Evolutionary conservation across 2,797 vertebrate species (phyloP).

Genomic region (Masticophis lateralis): DNA sequence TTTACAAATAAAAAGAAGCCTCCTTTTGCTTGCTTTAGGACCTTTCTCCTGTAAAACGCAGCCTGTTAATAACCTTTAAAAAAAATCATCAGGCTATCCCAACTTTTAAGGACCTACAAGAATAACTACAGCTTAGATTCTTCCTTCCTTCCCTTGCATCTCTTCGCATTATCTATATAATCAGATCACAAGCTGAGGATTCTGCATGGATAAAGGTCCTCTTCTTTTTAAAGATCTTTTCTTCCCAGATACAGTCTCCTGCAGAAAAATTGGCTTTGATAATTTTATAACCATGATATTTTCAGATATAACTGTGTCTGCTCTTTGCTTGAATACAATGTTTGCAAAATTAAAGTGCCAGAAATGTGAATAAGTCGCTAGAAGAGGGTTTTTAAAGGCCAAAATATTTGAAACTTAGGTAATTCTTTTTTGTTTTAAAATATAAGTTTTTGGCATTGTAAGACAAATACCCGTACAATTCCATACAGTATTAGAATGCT

Average conservation of each 20-base stretch:
- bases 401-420: background rate
- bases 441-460: background rate
- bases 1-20: background rate
- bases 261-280: background rate
- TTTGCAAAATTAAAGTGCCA: background rate
- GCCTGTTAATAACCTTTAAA: background rate
- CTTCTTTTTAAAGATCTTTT: background rate
- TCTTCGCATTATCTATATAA: background rate
- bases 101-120: background rate
- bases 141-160: background rate
- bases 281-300: background rate
- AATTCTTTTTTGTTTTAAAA: background rate
- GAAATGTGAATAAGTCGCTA: background rate
- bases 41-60: background rate
- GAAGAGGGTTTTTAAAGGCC: background rate
- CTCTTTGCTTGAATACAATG: background rate
- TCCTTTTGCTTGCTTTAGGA: background rate
- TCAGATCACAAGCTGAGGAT: background rate
- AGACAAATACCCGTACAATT: background rate
- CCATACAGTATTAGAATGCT: background rate
- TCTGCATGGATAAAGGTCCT: background rate
- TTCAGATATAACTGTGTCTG: background rate
- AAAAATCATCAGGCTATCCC: background rate
- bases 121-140: background rate
- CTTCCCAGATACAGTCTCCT: background rate